phyloP scores from a whole-genome alignment of 92 coral and sea anemone species.

The Phenganax marumi region DNA sequence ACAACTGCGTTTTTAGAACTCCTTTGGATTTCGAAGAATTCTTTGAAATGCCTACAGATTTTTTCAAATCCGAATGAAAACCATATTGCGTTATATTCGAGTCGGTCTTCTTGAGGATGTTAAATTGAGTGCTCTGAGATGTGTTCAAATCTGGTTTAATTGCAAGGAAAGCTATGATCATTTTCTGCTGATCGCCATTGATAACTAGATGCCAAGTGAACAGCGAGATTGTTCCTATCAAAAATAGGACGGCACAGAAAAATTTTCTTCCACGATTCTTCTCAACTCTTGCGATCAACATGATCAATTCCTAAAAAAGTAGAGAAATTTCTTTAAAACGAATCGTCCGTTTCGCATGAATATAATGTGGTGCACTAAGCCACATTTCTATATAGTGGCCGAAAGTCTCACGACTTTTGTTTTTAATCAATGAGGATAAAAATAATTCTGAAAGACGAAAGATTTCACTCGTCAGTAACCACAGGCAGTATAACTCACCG shows the following conservation, averaged over 20 bases:
- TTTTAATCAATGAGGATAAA: too few species aligned
- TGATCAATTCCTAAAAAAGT: background rate
- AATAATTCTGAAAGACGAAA: too few species aligned
- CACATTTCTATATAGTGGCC: too few species aligned
- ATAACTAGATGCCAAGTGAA: constrained; percentile 7
- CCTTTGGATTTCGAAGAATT: background rate
- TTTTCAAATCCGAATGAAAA: background rate
- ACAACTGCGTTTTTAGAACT: background rate
- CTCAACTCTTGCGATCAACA: background rate
- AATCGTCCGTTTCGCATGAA: too few species aligned
- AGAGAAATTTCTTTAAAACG: too few species aligned
- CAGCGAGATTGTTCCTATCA: background rate
- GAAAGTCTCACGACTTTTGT: too few species aligned
- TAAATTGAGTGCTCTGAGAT: background rate
- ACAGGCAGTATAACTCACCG: too few species aligned
- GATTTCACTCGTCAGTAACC: too few species aligned
- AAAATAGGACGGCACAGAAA: background rate
- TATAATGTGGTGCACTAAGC: too few species aligned
- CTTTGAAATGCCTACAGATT: background rate
- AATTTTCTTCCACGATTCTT: background rate
- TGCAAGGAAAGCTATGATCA: background rate
- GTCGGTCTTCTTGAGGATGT: background rate
- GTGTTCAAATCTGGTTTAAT: background rate
- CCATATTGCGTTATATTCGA: background rate
- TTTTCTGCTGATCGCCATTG: background rate